Percentiles rank a stretch among this genome's conserved stretches.
These are phyloP conservation scores for Lacerta agilis DNA, from an alignment of 2,797 vertebrate genomes.

Conservation along the genomic window DNA sequence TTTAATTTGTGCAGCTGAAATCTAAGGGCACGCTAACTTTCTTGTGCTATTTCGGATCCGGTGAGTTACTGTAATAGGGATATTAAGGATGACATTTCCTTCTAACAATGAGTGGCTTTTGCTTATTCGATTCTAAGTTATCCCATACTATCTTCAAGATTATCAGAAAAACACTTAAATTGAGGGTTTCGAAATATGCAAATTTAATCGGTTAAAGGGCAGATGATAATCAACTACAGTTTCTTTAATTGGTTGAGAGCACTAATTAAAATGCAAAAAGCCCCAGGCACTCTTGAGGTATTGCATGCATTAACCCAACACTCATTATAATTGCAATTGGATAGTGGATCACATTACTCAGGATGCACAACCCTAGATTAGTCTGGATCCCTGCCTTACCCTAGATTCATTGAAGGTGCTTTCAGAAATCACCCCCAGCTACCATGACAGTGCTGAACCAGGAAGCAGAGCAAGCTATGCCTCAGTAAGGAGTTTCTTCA, in stretches of 20 bases:
- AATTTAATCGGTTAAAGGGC: slow-evolving; percentile 17
- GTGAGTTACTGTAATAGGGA: background rate
- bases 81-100: background rate
- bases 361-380: too few species aligned
- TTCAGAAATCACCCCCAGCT: background rate
- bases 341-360: background rate
- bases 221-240: slow-evolving; percentile 15
- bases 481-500: background rate
- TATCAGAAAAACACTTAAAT: background rate
- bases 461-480: background rate
- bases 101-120: background rate
- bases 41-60: background rate
- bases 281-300: background rate
- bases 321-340: background rate
- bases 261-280: slow-evolving; percentile 16
- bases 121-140: background rate
- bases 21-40: background rate
- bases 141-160: background rate
- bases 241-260: slow-evolving; percentile 25
- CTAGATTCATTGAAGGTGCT: background rate
- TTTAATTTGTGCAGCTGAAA: background rate
- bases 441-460: background rate
- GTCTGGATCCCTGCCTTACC: background rate
- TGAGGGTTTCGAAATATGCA: slow-evolving; percentile 3
- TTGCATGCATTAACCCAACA: background rate